A percentile compares a stretch with the other conserved stretches of the same genome.
Conservation (phyloP, 2,888 invertebrate genomes). For the Torymus texanus region DNA sequence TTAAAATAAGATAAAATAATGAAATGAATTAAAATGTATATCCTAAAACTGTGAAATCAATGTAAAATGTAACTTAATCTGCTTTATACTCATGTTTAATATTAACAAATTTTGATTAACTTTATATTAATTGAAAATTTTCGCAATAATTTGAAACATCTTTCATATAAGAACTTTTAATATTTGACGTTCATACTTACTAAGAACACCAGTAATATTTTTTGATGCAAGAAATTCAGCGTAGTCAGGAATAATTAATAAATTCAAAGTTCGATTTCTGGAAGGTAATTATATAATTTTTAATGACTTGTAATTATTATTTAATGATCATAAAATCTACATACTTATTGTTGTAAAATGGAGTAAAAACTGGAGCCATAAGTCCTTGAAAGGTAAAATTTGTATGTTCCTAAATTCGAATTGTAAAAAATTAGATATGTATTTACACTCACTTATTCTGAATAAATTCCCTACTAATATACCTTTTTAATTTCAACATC, state of each 20-base stretch:
- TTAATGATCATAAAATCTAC: slow-evolving; percentile 23
- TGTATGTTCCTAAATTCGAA: slow-evolving; percentile 53
- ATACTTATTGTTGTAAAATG: slow-evolving; percentile 80
- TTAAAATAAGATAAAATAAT: too few relatives aligned
- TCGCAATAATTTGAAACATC: too few relatives aligned
- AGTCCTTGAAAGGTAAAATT: slow-evolving; percentile 79
- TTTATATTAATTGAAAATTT: not conserved
- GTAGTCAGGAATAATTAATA: slow-evolving; percentile 79
- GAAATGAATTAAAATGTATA: not conserved
- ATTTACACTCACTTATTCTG: too few relatives aligned
- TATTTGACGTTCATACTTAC: slow-evolving; percentile 73
- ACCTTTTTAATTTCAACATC: too few relatives aligned
- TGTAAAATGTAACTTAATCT: too few relatives aligned
- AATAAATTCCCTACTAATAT: too few relatives aligned
- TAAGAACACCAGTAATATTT: slow-evolving; percentile 82
- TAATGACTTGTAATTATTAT: not conserved
- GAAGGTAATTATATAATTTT: too few relatives aligned
- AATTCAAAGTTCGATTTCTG: slow-evolving; percentile 61
- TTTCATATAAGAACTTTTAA: too few relatives aligned
- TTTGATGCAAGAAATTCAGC: slow-evolving; percentile 80
- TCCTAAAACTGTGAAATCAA: not conserved
- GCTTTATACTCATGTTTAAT: not conserved
- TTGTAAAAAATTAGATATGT: slow-evolving; percentile 36
- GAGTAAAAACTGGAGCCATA: slow-evolving; percentile 84
- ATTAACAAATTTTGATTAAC: not conserved